Base-by-base conservation (phyloP, 2,797 vertebrate species). In the Potorous gilbertii region DNA sequence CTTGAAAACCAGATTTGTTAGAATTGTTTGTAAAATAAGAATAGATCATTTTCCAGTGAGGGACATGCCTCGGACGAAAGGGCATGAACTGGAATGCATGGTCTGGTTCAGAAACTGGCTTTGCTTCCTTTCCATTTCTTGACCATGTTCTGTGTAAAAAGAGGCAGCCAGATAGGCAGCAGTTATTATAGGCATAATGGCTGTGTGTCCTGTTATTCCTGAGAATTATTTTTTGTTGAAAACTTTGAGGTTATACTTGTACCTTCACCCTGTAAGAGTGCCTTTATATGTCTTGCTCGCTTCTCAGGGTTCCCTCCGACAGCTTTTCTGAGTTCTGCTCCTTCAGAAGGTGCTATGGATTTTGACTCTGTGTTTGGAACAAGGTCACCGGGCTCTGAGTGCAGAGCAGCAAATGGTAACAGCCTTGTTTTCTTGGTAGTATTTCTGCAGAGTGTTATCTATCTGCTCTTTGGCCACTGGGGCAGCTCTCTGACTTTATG, bases 311-410 rank as follows among this genome's bases (percentile, higher is more conserved):
- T 98, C 94, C 97, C 98, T 96, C 91, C 98, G 97, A 98, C 98
- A 94, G 98, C 98, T 97, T 98, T 98, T 98, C 98, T 98, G 40
- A 98, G 97, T 94, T 94, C 98, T 95, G 91, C 98, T 93, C 93
- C 98, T 96, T 95, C 98, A n/a, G 91, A 99, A 98, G 99, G 99
- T 98, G 98, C 98, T 62, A 99, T 99, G 98, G 99, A 99, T 98
- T 99, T 99, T 87, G 99, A 99, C 98, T 99, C 99, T 52, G 99
- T 99, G 97, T 99, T 99, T 98, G 99, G 99, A 98, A 99, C 98
- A 98, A 99, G 99, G 97, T 97, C 97, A 95, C 97, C 99, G 98
- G 98, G 97, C 98, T 98, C 98, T 96, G 99, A 99, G 96, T 27
- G 40, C 40, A 18, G 27, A 90, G 99, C 98, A 95, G 96, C 99